phyloP scores from a whole-genome alignment of 2,888 invertebrate species.

The Clepsis dumicolana region DNA sequence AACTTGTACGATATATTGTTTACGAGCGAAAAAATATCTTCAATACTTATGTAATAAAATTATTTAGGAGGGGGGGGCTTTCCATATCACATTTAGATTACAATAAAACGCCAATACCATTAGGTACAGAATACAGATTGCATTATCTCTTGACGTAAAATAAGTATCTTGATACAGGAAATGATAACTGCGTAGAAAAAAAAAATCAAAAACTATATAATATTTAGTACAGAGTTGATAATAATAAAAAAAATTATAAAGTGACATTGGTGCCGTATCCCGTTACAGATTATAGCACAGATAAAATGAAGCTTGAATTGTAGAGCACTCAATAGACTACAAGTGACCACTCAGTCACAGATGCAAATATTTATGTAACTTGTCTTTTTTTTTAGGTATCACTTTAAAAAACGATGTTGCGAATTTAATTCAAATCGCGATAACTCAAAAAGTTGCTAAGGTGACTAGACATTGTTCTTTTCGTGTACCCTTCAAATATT shows the following conservation, averaged over 20 bases:
- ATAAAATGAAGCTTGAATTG: too few species aligned
- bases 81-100: not conserved
- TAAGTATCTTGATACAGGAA: not conserved
- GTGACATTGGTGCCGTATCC: not conserved
- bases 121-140: not conserved
- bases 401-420: too few species aligned
- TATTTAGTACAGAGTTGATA: not conserved
- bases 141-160: not conserved
- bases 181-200: not conserved
- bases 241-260: not conserved
- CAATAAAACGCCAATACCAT: conserved; percentile 2
- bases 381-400: too few species aligned
- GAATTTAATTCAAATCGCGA: too few species aligned
- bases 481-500: too few species aligned
- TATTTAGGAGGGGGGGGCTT: not conserved
- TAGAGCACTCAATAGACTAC: too few species aligned
- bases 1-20: not conserved
- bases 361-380: too few species aligned
- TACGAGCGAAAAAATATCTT: not conserved
- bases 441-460: too few species aligned
- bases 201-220: not conserved
- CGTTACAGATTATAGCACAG: not conserved
- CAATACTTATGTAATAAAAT: conserved; percentile 1
- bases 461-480: too few species aligned
- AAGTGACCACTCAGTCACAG: too few species aligned